phyloP scores from a whole-genome alignment of 1,140 invertebrate species.

The Magallana gigas region DNA sequence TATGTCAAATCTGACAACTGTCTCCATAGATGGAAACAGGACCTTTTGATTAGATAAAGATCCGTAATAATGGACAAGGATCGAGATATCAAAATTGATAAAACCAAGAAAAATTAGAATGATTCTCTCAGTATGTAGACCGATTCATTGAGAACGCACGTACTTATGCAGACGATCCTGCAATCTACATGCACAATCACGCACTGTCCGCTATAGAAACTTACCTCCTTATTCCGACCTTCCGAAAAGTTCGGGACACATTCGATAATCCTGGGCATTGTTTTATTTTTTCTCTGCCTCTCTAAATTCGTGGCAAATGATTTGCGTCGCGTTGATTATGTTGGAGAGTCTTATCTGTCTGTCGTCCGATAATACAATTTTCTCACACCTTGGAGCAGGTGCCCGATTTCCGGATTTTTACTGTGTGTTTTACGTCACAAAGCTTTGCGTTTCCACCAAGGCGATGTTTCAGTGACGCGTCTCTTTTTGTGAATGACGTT shows the following conservation, averaged over 20 bases:
- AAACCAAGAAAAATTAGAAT: neutral
- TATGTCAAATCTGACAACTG: too few relatives aligned
- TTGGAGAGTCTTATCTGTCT: slow-evolving; percentile 23
- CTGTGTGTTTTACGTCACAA: slow-evolving; percentile 68
- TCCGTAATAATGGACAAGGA: neutral
- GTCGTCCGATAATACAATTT: slow-evolving; percentile 9
- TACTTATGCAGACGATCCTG: neutral
- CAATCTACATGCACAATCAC: slow-evolving; percentile 18
- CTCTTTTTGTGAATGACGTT: slow-evolving; percentile 69
- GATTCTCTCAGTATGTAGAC: too few relatives aligned
- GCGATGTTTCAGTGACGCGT: slow-evolving; percentile 70
- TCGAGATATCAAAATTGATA: neutral
- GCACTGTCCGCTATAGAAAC: neutral
- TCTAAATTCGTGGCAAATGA: neutral
- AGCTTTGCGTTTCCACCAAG: slow-evolving; percentile 71
- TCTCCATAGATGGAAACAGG: too few relatives aligned
- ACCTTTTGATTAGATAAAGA: neutral
- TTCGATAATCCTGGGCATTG: slow-evolving; percentile 77
- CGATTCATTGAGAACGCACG: neutral
- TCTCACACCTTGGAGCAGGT: slow-evolving; percentile 48
- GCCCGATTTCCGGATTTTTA: slow-evolving; percentile 45
- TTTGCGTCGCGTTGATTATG: neutral
- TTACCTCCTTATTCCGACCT: slow-evolving; percentile 81
- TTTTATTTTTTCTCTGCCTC: slow-evolving; percentile 30
- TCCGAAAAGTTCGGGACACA: slow-evolving; percentile 85